These are phyloP conservation scores for Sebastes kiyomatsui DNA, from an alignment of 2,797 vertebrate species.

Conservation along the genomic window DNA sequence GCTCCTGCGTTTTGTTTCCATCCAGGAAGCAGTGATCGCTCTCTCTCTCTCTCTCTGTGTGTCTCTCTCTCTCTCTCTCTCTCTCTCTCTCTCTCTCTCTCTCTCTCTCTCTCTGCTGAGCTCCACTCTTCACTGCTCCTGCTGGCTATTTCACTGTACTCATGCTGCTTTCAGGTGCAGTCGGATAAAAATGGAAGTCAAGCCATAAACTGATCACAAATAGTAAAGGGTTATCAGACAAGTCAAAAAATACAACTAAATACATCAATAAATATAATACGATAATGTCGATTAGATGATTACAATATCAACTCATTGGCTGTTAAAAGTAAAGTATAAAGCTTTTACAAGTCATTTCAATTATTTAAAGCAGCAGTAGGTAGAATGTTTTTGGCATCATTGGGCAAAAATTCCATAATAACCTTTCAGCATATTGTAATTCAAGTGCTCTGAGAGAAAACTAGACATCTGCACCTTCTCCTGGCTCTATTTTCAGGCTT, in stretches of 20 bases:
- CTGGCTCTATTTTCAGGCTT: no score
- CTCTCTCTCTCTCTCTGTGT: not conserved
- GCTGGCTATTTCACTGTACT: slow-evolving; percentile 26
- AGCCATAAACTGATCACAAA: no score
- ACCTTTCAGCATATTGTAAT: no score
- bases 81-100: not conserved
- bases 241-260: not conserved
- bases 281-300: not conserved
- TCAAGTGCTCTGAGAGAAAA: no score
- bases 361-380: no score
- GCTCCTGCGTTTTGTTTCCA: slow-evolving; percentile 38
- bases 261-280: not conserved
- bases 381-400: no score
- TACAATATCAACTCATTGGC: not conserved
- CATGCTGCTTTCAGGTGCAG: slow-evolving; percentile 47
- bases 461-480: no score
- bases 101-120: not conserved
- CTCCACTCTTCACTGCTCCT: slow-evolving; percentile 42
- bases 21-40: slow-evolving; percentile 56
- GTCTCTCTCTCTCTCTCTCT: not conserved
- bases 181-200: not conserved
- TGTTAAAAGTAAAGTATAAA: no score
- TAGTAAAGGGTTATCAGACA: not conserved
- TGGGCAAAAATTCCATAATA: no score
- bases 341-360: no score